Conservation (phyloP, 2,888 invertebrate species). For the Stenurella melanura region DNA sequence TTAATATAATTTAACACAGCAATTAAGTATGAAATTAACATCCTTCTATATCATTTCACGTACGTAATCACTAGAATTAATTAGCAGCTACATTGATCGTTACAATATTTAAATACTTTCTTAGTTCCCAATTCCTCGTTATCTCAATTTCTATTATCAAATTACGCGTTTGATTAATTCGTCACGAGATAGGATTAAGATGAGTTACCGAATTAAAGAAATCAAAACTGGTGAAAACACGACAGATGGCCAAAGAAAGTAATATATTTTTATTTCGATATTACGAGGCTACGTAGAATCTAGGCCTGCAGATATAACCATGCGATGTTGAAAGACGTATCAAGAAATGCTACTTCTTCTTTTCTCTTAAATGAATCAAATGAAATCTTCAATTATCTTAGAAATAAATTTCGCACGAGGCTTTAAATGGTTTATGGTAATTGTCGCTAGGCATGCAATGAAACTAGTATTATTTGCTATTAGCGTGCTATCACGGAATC, state of each 20-base stretch:
- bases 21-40: conserved; percentile 1
- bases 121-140: neutral
- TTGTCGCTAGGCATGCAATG: neutral
- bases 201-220: conserved; percentile 52
- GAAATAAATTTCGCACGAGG: conserved; percentile 16
- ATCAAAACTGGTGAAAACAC: conserved; percentile 59
- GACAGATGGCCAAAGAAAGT: conserved; percentile 63
- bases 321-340: conserved; percentile 22
- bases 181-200: conserved; percentile 1
- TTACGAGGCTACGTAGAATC: conserved; percentile 33
- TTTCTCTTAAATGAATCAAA: conserved; percentile 1
- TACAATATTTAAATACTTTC: conserved; percentile 16
- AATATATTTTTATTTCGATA: conserved; percentile 51
- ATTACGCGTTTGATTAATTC: conserved; percentile 2
- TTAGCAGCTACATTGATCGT: neutral
- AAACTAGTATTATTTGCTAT: neutral
- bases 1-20: neutral
- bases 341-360: conserved; percentile 23
- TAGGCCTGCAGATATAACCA: conserved; percentile 30
- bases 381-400: conserved; percentile 18
- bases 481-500: neutral
- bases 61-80: neutral
- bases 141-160: conserved; percentile 10
- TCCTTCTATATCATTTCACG: neutral
- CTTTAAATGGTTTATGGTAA: conserved; percentile 7